A percentile compares a stretch with the other conserved stretches of the same genome.
Evolutionary conservation across 1,140 invertebrate species (phyloP).

Genomic region (Scaptomyza pallida): DNA sequence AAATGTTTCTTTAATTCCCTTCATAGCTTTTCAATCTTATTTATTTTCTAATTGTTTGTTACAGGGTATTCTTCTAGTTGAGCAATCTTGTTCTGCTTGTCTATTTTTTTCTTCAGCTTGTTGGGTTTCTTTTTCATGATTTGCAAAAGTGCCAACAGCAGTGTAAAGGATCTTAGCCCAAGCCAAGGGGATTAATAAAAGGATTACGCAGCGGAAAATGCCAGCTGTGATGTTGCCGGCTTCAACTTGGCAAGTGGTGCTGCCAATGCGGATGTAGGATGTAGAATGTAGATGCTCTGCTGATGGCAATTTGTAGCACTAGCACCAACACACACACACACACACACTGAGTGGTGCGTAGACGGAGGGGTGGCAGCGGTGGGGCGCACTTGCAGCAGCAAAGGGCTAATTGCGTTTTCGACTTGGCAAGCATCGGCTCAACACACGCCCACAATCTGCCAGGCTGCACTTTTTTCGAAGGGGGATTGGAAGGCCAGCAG

Average conservation of each 20-base stretch:
- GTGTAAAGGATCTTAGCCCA: conserved; percentile 78
- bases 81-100: conserved; percentile 7
- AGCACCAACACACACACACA: conserved; percentile 61
- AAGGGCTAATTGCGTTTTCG: conserved; percentile 68
- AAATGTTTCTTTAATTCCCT: no score
- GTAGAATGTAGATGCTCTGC: conserved; percentile 39
- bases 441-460: conserved; percentile 34
- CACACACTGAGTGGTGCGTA: no score
- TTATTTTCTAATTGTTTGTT: no score
- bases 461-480: conserved; percentile 66
- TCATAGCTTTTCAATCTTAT: no score
- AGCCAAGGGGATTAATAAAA: conserved; percentile 80
- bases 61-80: conserved; percentile 14
- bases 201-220: conserved; percentile 81
- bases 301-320: conserved; percentile 76
- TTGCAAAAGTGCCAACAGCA: conserved; percentile 78
- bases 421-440: conserved; percentile 42
- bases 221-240: conserved; percentile 67
- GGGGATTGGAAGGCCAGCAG: no score
- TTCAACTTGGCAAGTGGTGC: conserved; percentile 62
- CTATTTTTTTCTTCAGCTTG: conserved; percentile 39
- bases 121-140: conserved; percentile 63
- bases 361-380: not conserved
- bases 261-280: conserved; percentile 52
- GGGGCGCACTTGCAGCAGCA: conserved; percentile 57